Base-by-base conservation (phyloP, 92 coral and sea anemone species). In the Zoanthus sociatus region DNA sequence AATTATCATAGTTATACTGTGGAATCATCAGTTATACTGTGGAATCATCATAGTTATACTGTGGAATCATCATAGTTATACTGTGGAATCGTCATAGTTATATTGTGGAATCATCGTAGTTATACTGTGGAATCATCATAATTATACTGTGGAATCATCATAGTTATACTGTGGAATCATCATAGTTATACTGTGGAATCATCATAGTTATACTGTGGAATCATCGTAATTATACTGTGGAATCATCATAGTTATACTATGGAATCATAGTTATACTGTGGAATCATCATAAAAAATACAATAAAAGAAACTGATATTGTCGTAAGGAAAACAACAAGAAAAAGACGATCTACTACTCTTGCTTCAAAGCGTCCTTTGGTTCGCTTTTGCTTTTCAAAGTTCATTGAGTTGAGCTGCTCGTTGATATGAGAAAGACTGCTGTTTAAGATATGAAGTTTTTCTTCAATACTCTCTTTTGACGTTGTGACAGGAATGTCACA, bases 351-450 rank as follows among this genome's bases (percentile, higher is more conserved):
- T 17, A 96, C 79, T 20, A 96, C 97, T 54, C 94, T 81, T 44
- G 98, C 98, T 20, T 95, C 98, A 87, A 96, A 96, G 78, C 91
- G 98, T 92, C 98, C 93, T 54, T 79, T 85, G 58, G 82, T 93
- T 68, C 87, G 91, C 71, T 92, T 91, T 77, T 78, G 84, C 32
- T 72, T 90, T 33, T 75, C 76, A 17, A 89, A 90, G 46, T 72
- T 73, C 56, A 90, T 83, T 12, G 88, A 82, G 0, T 51, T 69
- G 31, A 88, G 75, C 37, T 69, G 85, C 2, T 84, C 76, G 14
- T 94, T 86, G 63, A 92, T 87, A 13, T 92, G 90, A 31, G 82
- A 79, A 17, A 96, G 60, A 81, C 93, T 94, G 48, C 53, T 87
- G 17, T 85, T 68, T n/a, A 92, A 91, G 79, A 72, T 90, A 6